Percentiles rank a stretch among this genome's conserved stretches.
Evolutionary conservation across 2,888 invertebrate genomes (phyloP).

Genomic region (Agrilus cyanescens): DNA sequence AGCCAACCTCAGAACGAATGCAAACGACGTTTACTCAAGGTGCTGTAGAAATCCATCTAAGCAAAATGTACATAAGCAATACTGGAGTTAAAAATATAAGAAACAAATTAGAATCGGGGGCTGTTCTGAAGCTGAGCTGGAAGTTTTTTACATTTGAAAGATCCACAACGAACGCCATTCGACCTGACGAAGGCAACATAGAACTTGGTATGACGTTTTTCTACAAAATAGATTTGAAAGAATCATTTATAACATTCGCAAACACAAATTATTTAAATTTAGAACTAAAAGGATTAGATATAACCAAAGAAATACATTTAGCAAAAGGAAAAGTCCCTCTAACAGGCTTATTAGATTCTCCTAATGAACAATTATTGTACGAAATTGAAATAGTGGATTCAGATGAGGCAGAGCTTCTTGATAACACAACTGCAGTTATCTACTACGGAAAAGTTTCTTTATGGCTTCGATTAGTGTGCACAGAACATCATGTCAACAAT

Average conservation of each 20-base stretch:
- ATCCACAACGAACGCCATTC: slow-evolving; percentile 4
- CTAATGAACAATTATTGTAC: slow-evolving; percentile 4
- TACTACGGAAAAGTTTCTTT: slow-evolving; percentile 5
- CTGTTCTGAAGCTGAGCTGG: slow-evolving; percentile 10
- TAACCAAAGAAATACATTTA: slow-evolving; percentile 7
- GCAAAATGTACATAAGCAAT: slow-evolving; percentile 7
- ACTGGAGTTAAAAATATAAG: slow-evolving; percentile 4
- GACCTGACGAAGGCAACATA: slow-evolving; percentile 1
- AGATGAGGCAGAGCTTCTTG: slow-evolving; percentile 7
- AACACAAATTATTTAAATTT: slow-evolving; percentile 5
- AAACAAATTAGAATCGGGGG: slow-evolving; percentile 2
- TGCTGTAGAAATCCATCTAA: slow-evolving; percentile 12
- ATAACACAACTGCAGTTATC: slow-evolving; percentile 4
- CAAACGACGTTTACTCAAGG: slow-evolving; percentile 3
- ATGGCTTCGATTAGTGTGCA: slow-evolving; percentile 7
- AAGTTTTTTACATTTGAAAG: slow-evolving; percentile 11
- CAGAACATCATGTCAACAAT: not conserved
- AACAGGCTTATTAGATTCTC: slow-evolving; percentile 5
- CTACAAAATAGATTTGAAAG: slow-evolving; percentile 8
- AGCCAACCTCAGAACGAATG: not conserved
- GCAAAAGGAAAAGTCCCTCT: slow-evolving; percentile 10
- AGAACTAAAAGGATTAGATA: slow-evolving; percentile 7
- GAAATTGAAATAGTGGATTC: slow-evolving; percentile 6
- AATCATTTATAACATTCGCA: slow-evolving; percentile 8
- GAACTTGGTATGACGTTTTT: slow-evolving; percentile 7